Base-by-base conservation (phyloP, 2,888 invertebrate genomes). In the Meiosimyza platycephala region DNA sequence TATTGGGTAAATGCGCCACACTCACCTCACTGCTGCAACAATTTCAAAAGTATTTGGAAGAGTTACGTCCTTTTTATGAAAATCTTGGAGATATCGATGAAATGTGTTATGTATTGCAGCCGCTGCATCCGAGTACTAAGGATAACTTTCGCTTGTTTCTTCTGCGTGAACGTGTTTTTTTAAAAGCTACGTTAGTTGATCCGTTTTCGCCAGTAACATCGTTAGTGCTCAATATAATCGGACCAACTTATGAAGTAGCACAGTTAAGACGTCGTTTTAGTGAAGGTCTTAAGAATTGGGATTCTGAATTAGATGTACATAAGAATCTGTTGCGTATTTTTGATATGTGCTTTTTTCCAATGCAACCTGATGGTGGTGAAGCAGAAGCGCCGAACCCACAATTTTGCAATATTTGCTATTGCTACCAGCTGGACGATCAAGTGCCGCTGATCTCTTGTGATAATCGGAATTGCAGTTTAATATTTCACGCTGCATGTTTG, bases 401-500 rank as follows among this genome's bases (percentile, higher is more conserved):
- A 47, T 80, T 77, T 59, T 87, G 87, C 55, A 86, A 85, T 62
- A 87, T 87, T 72, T 87, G 87, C 67, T 87, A 81, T 72, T 79
- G 80, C 15, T 86, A 85, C 75, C 81, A 82, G 18, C 60, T 85
- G 22, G 85, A 86, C 1, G 83, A 81, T 3, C 83, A 85, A 57
- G 82, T 87, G 55, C 87, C 87, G 0, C 78, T 87, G 12, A 80
- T 87, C 15, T 85, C 86, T 0, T 87, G 87, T 64, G 87, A 87
- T 71, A 87, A 85, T 78, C 40, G 72, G 0, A 79, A 77, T n/a
- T 87, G 87, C 71, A 83, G 79, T 16, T 72, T 87, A 3, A 81
- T 86, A 18, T 87, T 80, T 76, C 87, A 87, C 78, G 81, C 83
- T 0, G 79, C 77, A 40, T 87, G 87, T 62, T 72, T 87, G 18